These are phyloP conservation scores for Tyto alba DNA, from an alignment of 2,113 vertebrate species.

Conservation along the genomic window DNA sequence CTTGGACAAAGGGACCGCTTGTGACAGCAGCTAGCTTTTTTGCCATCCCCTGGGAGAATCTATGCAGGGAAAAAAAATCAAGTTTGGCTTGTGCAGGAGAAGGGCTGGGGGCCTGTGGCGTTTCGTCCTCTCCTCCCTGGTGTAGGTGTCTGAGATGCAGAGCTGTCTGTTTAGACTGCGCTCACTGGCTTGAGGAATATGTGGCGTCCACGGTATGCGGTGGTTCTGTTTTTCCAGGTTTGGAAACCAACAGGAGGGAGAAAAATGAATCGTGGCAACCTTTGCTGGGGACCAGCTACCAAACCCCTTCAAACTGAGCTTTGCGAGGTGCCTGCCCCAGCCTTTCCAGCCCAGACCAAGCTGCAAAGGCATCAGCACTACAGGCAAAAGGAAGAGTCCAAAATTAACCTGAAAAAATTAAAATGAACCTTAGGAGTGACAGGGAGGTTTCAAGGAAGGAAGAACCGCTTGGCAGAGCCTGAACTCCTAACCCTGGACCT, in stretches of 20 bases:
- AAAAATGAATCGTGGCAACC: not conserved
- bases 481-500: not conserved
- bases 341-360: not conserved
- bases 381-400: accelerated
- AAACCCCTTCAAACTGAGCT: not conserved
- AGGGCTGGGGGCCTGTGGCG: not conserved
- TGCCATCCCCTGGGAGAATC: not conserved
- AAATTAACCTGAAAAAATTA: not conserved
- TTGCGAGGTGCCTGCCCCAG: not conserved
- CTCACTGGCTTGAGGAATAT: slow-evolving; percentile 65
- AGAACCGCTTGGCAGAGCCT: not conserved
- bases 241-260: not conserved
- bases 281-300: not conserved
- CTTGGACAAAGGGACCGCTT: not conserved
- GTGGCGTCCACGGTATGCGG: slow-evolving; percentile 29
- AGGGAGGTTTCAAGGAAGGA: not conserved
- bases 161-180: slow-evolving; percentile 62
- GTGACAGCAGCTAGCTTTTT: not conserved
- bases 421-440: not conserved
- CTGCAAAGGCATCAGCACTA: accelerated
- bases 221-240: slow-evolving; percentile 49
- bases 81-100: not conserved
- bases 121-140: not conserved
- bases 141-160: not conserved
- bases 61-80: not conserved